Base-by-base conservation (phyloP, 2,797 vertebrate genomes). In the Chelonia mydas region DNA sequence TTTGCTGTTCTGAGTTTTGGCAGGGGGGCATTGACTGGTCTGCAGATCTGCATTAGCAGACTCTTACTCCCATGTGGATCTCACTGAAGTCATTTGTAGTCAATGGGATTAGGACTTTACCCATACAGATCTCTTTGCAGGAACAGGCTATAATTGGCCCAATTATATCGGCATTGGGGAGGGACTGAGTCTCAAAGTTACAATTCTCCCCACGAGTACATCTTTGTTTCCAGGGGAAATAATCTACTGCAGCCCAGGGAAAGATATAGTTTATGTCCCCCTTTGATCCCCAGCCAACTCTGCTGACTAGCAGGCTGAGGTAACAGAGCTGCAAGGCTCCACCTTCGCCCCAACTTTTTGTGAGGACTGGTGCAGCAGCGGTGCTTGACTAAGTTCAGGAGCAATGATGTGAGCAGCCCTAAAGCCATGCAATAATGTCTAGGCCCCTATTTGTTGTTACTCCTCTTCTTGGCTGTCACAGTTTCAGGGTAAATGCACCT, bases 101-200 rank as follows among this genome's bases (percentile, higher is more conserved):
- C 90, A 92, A 84, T 4, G 3, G 89, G 87, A 90, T 77, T 53
- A 89, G 55, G 82, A 68, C 84, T 96, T 86, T 92, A 79, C 94
- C 90, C 83, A 74, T 1, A 50, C 27, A 87, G 27, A 87, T 57
- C 61, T 90, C 83, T 84, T 91, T 85, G 79, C 90, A 91, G 54
- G 12, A 92, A 61, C 53, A 94, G 89, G 54, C 45, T 47, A 74
- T 83, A 91, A 93, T 78, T 81, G 87, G 91, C 61, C 95, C 61
- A 13, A 88, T 55, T 90, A n/a, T 65, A 84, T 8, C 0, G 87
- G 31, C 81, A 90, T 51, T 87, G 88, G 54, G 50, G 11, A 77
- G 83, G 91, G 89, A 92, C 81, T 55, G 21, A 25, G 19, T 28
- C 27, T 57, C 55, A 57, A 57, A 57, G 11, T n/a, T 65, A 65